phyloP scores from a whole-genome alignment of 2,888 invertebrate genomes.

The Hydrotaea diabolus region DNA sequence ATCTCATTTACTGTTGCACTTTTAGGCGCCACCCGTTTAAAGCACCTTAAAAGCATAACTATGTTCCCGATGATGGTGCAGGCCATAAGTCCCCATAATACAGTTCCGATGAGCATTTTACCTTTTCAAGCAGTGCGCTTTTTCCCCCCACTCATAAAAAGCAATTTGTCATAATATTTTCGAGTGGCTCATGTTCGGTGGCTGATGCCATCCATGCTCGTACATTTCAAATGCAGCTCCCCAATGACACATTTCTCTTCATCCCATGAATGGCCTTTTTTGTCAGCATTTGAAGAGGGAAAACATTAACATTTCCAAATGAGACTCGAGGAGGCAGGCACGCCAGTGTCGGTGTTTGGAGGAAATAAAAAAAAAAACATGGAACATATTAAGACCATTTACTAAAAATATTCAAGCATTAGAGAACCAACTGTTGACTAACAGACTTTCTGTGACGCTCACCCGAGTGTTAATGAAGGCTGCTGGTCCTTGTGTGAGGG shows the following conservation, averaged over 20 bases:
- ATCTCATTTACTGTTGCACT: too few relatives aligned
- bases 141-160: too few relatives aligned
- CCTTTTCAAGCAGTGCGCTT: too few relatives aligned
- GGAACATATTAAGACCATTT: conserved; percentile 6
- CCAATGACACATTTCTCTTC: conserved; percentile 25
- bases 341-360: neutral
- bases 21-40: too few relatives aligned
- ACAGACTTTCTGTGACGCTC: neutral
- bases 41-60: too few relatives aligned
- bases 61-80: too few relatives aligned
- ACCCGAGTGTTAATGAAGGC: neutral
- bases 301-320: conserved; percentile 18
- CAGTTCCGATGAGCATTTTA: too few relatives aligned
- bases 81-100: too few relatives aligned
- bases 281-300: neutral
- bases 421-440: conserved; percentile 8
- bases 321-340: neutral
- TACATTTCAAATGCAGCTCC: conserved; percentile 17
- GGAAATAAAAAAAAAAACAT: neutral
- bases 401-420: neutral
- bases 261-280: conserved; percentile 14
- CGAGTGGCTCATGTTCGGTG: neutral
- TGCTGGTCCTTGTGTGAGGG: neutral
- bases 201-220: neutral
- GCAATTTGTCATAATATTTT: too few relatives aligned